Percentiles rank a stretch among this genome's conserved stretches.
Evolutionary conservation across 2,888 invertebrate species (phyloP).

Genomic region (Megastigmus dorsalis): DNA sequence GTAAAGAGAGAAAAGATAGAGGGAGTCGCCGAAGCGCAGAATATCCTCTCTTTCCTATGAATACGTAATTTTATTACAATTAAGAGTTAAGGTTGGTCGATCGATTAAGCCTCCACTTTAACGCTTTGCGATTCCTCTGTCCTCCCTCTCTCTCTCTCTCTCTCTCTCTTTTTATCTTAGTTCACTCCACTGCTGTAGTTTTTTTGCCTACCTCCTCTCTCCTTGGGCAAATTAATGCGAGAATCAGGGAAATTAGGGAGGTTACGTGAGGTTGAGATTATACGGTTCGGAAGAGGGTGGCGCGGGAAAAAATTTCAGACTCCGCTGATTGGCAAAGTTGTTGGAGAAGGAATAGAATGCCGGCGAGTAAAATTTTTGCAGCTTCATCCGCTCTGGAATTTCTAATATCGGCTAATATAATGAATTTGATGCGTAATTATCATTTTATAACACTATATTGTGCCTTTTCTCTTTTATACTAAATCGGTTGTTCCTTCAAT

Average conservation of each 20-base stretch:
- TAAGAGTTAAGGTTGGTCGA: slow-evolving; percentile 63
- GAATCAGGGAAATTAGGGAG: slow-evolving; percentile 47
- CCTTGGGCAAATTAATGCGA: slow-evolving; percentile 45
- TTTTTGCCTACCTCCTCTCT: slow-evolving; percentile 17
- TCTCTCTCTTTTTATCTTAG: neutral
- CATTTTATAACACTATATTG: no score
- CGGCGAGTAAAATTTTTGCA: neutral
- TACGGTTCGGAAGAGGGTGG: neutral
- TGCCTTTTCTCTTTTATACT: neutral
- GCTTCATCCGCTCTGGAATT: neutral
- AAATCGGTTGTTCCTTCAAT: neutral
- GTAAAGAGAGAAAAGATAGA: no score
- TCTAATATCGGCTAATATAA: neutral
- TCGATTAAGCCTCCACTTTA: slow-evolving; percentile 60
- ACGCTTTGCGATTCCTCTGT: slow-evolving; percentile 51
- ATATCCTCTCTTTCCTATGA: slow-evolving; percentile 61
- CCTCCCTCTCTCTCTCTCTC: neutral
- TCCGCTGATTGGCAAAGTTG: slow-evolving; percentile 41
- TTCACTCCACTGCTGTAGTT: neutral
- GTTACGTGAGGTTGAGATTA: slow-evolving; percentile 31
- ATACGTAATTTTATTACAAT: slow-evolving; percentile 70
- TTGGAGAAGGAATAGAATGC: neutral
- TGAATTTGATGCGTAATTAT: no score
- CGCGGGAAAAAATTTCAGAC: neutral
- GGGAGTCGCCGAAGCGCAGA: neutral